Conservation (phyloP, 2,113 vertebrate species). For the Tilapia sparmanii region DNA sequence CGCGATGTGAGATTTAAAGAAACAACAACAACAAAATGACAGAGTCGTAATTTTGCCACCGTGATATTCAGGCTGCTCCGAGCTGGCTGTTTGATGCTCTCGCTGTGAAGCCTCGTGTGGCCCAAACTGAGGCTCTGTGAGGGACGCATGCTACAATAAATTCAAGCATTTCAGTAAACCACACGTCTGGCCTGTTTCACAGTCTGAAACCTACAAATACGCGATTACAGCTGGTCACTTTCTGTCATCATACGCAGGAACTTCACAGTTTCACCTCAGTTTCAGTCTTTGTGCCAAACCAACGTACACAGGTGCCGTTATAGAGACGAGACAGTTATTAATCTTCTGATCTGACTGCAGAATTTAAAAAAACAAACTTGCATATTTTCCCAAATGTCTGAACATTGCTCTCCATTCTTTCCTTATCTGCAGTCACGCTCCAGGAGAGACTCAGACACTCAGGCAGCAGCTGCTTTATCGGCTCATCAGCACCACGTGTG, state of each 20-base stretch:
- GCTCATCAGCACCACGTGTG: neutral
- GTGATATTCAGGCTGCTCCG: neutral
- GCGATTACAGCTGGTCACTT: fast-evolving
- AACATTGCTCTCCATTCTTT: neutral
- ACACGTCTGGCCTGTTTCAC: neutral
- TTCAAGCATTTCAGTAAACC: neutral
- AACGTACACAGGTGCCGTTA: neutral
- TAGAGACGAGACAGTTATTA: neutral
- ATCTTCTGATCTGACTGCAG: neutral
- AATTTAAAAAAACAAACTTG: neutral
- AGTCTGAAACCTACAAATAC: neutral
- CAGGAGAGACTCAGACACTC: neutral
- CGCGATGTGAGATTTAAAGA: neutral
- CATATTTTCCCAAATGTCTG: neutral
- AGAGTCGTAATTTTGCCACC: neutral
- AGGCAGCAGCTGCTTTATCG: constrained; percentile 15
- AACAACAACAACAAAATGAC: neutral
- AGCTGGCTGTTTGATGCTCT: neutral
- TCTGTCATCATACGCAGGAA: neutral
- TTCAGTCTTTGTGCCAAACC: neutral
- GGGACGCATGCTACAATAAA: neutral
- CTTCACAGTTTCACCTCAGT: neutral
- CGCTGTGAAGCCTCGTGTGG: neutral
- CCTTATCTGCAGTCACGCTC: constrained; percentile 4
- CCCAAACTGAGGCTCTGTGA: neutral